phyloP scores from a whole-genome alignment of 2,888 invertebrate genomes.

The Polydrusus cervinus region DNA sequence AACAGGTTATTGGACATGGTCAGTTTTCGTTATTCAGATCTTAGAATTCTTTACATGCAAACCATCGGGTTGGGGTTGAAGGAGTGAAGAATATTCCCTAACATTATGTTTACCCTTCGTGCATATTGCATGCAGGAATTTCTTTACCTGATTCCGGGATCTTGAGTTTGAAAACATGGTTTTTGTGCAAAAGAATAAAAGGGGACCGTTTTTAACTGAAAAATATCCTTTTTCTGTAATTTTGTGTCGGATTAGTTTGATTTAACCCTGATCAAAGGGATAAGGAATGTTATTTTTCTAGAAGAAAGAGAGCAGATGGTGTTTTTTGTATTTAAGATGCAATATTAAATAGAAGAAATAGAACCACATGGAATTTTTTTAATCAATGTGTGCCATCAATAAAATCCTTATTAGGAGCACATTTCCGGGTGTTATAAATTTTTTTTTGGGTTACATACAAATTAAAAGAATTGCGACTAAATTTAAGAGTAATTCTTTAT shows the following conservation, averaged over 20 bases:
- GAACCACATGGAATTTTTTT: not conserved
- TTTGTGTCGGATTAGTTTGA: slow-evolving; percentile 45
- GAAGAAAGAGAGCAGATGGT: slow-evolving; percentile 45
- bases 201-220: slow-evolving; percentile 45
- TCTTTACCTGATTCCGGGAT: slow-evolving; percentile 43
- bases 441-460: no score
- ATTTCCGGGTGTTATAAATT: no score
- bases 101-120: slow-evolving; percentile 29
- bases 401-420: not conserved
- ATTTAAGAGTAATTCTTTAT: no score
- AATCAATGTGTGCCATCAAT: not conserved
- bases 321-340: slow-evolving; percentile 8
- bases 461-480: no score
- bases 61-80: slow-evolving; percentile 30
- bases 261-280: slow-evolving; percentile 34
- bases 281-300: slow-evolving; percentile 47
- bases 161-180: slow-evolving; percentile 19
- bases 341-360: not conserved
- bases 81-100: slow-evolving; percentile 20
- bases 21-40: slow-evolving; percentile 52
- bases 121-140: slow-evolving; percentile 40
- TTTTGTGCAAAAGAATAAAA: slow-evolving; percentile 51
- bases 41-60: slow-evolving; percentile 30
- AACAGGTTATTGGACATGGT: slow-evolving; percentile 59
- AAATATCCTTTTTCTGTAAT: slow-evolving; percentile 44